Evolutionary conservation across 2,113 vertebrate species (phyloP).

Genomic region (Tor tambroides): DNA sequence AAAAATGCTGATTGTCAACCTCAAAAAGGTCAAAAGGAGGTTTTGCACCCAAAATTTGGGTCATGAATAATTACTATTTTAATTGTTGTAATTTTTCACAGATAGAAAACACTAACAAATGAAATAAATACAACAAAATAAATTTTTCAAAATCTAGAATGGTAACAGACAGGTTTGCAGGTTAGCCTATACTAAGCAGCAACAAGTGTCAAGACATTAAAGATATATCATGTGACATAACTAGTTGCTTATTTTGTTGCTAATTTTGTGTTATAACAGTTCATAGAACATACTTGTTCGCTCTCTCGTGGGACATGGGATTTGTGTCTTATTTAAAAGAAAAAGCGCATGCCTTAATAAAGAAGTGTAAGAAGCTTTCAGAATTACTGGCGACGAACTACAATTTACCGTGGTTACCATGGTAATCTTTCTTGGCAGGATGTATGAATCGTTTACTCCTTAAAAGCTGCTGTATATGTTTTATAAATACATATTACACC

Average conservation of each 20-base stretch:
- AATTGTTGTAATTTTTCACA: too few relatives aligned
- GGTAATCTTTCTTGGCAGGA: not conserved
- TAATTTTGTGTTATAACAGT: not conserved
- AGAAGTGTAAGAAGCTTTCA: not conserved
- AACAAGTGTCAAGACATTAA: not conserved
- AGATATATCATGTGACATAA: not conserved
- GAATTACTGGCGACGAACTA: too few relatives aligned
- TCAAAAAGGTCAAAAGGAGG: not conserved
- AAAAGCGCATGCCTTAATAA: not conserved
- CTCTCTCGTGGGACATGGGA: not conserved
- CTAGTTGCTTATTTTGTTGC: not conserved
- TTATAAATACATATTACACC: not conserved
- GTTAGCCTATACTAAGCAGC: not conserved
- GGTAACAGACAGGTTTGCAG: too few relatives aligned
- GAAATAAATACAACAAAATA: too few relatives aligned
- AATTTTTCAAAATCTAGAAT: too few relatives aligned
- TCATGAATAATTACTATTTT: not conserved
- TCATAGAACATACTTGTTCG: too few relatives aligned
- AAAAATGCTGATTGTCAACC: not conserved
- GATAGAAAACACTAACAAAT: too few relatives aligned
- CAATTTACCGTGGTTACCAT: not conserved
- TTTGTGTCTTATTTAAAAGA: not conserved
- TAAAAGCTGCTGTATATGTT: not conserved
- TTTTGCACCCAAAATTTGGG: not conserved
- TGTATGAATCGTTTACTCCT: not conserved